Percentiles rank a stretch among this genome's conserved stretches.
These are phyloP conservation scores for Latheticus oryzae DNA, from an alignment of 2,888 invertebrate species.

Conservation along the genomic window DNA sequence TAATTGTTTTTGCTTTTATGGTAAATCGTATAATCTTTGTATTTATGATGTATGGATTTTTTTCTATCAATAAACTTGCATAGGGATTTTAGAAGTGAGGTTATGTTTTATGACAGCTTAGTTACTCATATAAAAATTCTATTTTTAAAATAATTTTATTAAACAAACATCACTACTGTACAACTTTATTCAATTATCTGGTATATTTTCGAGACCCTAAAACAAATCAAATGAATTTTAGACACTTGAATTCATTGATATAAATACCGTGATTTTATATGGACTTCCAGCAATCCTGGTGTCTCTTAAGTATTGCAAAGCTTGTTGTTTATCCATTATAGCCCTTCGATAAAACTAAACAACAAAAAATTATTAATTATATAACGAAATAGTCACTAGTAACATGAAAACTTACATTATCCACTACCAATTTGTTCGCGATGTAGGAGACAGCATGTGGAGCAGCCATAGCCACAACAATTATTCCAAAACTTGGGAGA, in stretches of 20 bases:
- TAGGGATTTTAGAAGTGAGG: too few relatives aligned
- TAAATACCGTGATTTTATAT: conserved; percentile 68
- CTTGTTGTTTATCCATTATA: conserved; percentile 68
- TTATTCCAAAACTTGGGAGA: conserved; percentile 73
- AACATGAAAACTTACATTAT: conserved; percentile 65
- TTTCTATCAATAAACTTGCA: too few relatives aligned
- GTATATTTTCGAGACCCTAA: conserved; percentile 72
- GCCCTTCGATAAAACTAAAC: conserved; percentile 67
- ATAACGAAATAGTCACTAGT: too few relatives aligned
- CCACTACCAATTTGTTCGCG: conserved; percentile 71
- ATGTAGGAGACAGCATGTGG: conserved; percentile 74
- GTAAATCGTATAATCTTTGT: too few relatives aligned
- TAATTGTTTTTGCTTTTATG: too few relatives aligned
- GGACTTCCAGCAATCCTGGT: conserved; percentile 71
- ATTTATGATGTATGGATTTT: too few relatives aligned
- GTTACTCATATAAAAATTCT: too few relatives aligned
- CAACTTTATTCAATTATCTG: conserved; percentile 64
- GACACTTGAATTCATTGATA: conserved; percentile 8
- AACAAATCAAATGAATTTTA: conserved; percentile 45
- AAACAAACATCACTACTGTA: conserved; percentile 9
- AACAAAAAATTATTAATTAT: too few relatives aligned
- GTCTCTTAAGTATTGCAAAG: conserved; percentile 73
- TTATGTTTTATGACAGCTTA: too few relatives aligned
- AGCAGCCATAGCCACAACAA: conserved; percentile 70
- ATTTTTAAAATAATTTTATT: too few relatives aligned